Conservation (phyloP, 2,113 vertebrate genomes). For the Takifugu flavidus region DNA sequence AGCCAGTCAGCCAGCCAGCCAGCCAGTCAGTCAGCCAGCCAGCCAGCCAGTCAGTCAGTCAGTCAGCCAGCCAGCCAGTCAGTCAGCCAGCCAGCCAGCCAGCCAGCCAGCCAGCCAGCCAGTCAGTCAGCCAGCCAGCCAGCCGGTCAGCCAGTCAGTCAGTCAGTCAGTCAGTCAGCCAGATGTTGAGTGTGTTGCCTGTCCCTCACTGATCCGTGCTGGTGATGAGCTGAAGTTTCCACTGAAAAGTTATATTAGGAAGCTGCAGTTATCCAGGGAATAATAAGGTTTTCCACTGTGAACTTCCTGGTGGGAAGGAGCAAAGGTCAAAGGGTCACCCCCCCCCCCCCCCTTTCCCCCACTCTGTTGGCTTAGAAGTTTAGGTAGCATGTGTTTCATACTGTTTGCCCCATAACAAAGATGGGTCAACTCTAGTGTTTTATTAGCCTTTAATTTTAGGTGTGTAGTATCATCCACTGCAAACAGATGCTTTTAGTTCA, state of each 20-base stretch:
- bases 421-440: neutral
- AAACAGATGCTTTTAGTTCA: too few species aligned
- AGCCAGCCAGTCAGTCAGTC: too few species aligned
- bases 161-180: too few species aligned
- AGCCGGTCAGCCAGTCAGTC: too few species aligned
- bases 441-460: neutral
- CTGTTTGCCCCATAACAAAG: constrained; percentile 3
- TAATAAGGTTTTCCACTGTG: constrained; percentile 34
- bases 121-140: too few species aligned
- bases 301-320: constrained; percentile 25
- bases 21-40: too few species aligned
- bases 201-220: neutral
- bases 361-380: neutral
- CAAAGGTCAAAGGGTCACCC: constrained; percentile 30
- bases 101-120: too few species aligned
- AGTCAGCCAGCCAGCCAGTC: too few species aligned
- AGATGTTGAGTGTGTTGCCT: neutral
- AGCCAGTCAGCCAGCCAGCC: too few species aligned
- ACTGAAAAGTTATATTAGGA: constrained; percentile 33
- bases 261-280: constrained; percentile 32
- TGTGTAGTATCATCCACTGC: neutral
- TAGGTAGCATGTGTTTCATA: constrained; percentile 3
- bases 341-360: neutral
- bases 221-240: constrained; percentile 42
- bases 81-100: too few species aligned